Percentiles rank a stretch among this genome's conserved stretches.
phyloP scores from a whole-genome alignment of 1,140 invertebrate genomes.

The Popillia japonica region DNA sequence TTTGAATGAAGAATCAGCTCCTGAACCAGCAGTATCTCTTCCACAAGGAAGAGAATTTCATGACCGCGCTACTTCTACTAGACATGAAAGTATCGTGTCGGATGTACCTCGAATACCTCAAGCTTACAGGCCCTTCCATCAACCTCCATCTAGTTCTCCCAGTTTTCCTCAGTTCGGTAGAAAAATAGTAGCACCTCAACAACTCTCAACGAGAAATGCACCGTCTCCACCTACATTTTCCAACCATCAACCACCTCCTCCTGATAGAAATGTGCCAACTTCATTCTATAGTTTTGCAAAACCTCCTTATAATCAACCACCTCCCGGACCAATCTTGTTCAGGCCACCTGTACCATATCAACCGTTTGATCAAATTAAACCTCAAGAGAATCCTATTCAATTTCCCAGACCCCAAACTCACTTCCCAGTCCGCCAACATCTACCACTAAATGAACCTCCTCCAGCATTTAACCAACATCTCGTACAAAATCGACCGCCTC shows the following conservation, averaged over 20 bases:
- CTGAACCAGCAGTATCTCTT: conserved; percentile 67
- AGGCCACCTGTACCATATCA: conserved; percentile 59
- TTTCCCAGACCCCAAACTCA: conserved; percentile 59
- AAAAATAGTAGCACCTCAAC: conserved; percentile 7
- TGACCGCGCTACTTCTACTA: conserved; percentile 55
- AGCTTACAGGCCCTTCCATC: conserved; percentile 58
- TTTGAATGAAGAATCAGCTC: conserved; percentile 65
- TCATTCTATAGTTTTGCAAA: conserved; percentile 3
- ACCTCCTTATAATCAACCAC: conserved; percentile 48
- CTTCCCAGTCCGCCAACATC: conserved; percentile 50
- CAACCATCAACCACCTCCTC: background rate
- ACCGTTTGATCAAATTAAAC: conserved; percentile 51
- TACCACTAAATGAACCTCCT: conserved; percentile 49
- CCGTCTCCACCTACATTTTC: conserved; percentile 11
- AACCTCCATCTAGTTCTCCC: conserved; percentile 41
- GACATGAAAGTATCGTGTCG: conserved; percentile 49
- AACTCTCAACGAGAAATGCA: background rate
- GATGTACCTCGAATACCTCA: conserved; percentile 53
- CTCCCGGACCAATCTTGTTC: conserved; percentile 55
- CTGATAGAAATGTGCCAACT: background rate
- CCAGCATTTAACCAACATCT: conserved; percentile 49
- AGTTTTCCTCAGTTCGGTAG: conserved; percentile 22
- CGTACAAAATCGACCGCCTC: conserved; percentile 39
- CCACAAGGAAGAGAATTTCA: conserved; percentile 60
- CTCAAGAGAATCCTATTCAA: conserved; percentile 45